Conservation (phyloP, 2,113 vertebrate genomes). For the Microtus oregoni region DNA sequence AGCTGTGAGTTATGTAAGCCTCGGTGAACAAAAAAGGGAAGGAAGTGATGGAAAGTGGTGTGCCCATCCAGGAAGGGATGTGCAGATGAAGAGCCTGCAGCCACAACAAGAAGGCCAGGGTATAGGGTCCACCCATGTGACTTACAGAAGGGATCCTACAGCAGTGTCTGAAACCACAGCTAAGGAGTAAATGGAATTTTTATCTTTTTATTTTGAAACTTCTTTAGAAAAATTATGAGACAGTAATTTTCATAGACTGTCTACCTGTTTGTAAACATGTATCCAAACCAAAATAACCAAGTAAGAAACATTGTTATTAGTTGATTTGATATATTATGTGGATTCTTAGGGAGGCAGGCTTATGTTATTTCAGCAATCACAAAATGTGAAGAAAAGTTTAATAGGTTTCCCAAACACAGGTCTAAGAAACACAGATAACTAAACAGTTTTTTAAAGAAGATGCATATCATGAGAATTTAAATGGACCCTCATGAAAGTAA, state of each 20-base stretch:
- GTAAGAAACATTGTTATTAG: background rate
- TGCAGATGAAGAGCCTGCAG: background rate
- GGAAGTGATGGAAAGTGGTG: background rate
- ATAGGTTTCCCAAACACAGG: constrained; percentile 15
- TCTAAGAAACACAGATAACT: background rate
- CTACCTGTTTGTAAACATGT: background rate
- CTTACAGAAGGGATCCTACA: background rate
- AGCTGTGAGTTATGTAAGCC: background rate
- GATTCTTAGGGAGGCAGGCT: background rate
- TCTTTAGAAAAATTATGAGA: background rate
- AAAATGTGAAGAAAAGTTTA: constrained; percentile 65
- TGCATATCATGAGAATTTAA: constrained; percentile 38
- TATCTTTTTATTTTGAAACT: background rate
- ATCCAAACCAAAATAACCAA: background rate
- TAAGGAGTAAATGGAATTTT: background rate
- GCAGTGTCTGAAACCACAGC: background rate
- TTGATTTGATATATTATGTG: background rate
- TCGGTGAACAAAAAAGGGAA: background rate
- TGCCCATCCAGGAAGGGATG: background rate
- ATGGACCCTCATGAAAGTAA: background rate
- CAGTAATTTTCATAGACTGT: background rate
- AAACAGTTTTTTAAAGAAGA: constrained; percentile 53
- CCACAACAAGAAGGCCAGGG: background rate
- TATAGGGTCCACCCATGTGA: fast-evolving
- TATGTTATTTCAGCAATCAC: constrained; percentile 16